A percentile compares a stretch with the other conserved stretches of the same genome.
phyloP scores from a whole-genome alignment of 1,140 invertebrate species.

The Leptoteleia sp. region DNA sequence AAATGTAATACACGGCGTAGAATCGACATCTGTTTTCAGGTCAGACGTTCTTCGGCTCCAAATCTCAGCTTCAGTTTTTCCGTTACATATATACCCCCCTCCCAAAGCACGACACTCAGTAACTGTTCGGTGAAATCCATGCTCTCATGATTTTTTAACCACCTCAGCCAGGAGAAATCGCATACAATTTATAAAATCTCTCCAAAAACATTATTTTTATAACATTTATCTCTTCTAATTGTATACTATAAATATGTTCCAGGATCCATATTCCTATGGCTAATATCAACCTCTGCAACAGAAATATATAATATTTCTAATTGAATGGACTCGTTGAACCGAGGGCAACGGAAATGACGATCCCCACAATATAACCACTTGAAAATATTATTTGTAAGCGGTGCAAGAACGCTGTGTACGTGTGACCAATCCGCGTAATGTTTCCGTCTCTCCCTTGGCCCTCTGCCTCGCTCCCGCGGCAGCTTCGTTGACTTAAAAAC shows the following conservation, averaged over 20 bases:
- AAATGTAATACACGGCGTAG: conserved; percentile 26
- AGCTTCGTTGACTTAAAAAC: conserved; percentile 65
- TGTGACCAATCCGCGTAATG: conserved; percentile 39
- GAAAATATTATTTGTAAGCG: conserved; percentile 42
- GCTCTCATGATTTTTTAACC: conserved; percentile 7
- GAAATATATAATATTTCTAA: conserved; percentile 12
- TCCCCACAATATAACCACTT: conserved; percentile 13
- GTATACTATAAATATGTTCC: no score
- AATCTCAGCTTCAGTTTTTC: conserved; percentile 41
- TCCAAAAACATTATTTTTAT: no score
- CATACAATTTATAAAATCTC: no score
- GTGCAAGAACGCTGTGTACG: conserved; percentile 24
- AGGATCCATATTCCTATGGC: no score
- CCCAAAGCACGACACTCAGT: conserved; percentile 72
- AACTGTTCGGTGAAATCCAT: conserved; percentile 76
- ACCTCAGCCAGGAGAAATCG: no score
- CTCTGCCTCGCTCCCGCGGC: conserved; percentile 6
- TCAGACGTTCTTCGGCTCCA: conserved; percentile 52
- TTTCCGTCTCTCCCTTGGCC: background rate
- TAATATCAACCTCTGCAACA: no score
- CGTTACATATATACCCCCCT: conserved; percentile 41
- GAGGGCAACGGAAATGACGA: background rate
- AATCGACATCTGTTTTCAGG: conserved; percentile 55
- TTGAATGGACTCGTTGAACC: conserved; percentile 4
- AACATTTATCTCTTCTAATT: no score